Conservation (phyloP, 2,113 vertebrate species). For the Heterochromis multidens region DNA sequence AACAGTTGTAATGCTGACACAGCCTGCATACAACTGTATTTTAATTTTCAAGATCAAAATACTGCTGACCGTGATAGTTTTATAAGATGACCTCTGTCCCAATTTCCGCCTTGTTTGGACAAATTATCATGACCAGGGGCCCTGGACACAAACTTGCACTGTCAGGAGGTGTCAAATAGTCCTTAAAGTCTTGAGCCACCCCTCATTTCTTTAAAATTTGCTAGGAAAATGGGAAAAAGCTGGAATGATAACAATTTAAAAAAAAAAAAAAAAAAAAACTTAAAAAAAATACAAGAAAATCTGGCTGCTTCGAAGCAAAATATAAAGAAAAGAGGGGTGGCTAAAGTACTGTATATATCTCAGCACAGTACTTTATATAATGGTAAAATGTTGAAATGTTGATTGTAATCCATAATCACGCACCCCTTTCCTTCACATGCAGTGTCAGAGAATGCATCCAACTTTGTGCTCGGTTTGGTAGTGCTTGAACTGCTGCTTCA, state of each 20-base stretch:
- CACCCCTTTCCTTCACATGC: background rate
- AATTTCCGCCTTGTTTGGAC: background rate
- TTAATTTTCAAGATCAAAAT: background rate
- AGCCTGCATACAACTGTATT: background rate
- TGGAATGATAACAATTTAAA: background rate
- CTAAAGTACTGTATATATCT: background rate
- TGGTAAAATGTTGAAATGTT: background rate
- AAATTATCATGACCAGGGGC: background rate
- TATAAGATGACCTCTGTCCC: background rate
- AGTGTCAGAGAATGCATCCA: background rate
- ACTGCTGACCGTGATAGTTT: background rate
- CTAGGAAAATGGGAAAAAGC: background rate
- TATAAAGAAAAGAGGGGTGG: background rate
- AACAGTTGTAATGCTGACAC: background rate
- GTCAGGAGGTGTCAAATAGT: background rate
- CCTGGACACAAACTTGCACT: background rate
- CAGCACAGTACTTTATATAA: too few relatives aligned
- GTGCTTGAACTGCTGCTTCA: background rate
- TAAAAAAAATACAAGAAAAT: background rate
- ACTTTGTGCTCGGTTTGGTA: background rate
- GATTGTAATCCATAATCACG: background rate
- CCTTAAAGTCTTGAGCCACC: background rate
- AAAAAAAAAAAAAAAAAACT: too few relatives aligned
- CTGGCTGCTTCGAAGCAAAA: background rate
- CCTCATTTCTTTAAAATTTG: background rate